Conservation (phyloP, 2,888 invertebrate species). For the Mayetiola destructor region DNA sequence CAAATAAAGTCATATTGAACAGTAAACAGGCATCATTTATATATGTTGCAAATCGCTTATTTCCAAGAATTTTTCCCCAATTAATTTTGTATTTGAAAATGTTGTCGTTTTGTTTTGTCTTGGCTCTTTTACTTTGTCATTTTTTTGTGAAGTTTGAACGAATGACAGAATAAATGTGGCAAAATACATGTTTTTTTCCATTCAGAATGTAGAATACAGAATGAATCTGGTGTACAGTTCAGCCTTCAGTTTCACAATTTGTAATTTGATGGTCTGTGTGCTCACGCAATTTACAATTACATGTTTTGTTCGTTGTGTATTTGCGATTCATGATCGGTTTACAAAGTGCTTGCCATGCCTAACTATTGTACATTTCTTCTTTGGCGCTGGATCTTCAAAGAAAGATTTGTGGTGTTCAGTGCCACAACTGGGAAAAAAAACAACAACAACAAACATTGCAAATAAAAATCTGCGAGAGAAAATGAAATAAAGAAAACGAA, state of each 20-base stretch:
- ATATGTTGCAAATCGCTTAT: neutral
- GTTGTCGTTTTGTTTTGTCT: neutral
- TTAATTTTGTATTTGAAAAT: slow-evolving; percentile 3
- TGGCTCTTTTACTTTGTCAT: neutral
- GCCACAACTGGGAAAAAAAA: too few species aligned
- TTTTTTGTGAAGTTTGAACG: neutral
- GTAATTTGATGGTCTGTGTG: slow-evolving; percentile 10
- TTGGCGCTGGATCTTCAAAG: slow-evolving; percentile 12
- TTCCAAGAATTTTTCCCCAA: slow-evolving; percentile 12
- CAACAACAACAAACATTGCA: too few species aligned
- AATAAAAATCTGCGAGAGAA: too few species aligned
- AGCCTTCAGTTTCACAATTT: too few species aligned
- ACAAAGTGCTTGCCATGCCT: neutral
- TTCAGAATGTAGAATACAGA: too few species aligned
- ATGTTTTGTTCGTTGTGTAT: neutral
- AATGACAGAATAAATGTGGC: neutral
- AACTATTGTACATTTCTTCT: slow-evolving; percentile 9
- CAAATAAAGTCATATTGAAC: too few species aligned
- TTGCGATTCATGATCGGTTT: neutral
- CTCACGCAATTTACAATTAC: slow-evolving; percentile 10
- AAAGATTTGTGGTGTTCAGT: neutral
- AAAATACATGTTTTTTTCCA: too few species aligned
- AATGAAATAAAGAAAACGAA: too few species aligned
- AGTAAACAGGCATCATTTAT: too few species aligned
- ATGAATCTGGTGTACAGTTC: too few species aligned